Evolutionary conservation across 2,113 vertebrate genomes (phyloP), one percentile per base, ranked within the genome.

Genomic region (Otis tarda): DNA sequence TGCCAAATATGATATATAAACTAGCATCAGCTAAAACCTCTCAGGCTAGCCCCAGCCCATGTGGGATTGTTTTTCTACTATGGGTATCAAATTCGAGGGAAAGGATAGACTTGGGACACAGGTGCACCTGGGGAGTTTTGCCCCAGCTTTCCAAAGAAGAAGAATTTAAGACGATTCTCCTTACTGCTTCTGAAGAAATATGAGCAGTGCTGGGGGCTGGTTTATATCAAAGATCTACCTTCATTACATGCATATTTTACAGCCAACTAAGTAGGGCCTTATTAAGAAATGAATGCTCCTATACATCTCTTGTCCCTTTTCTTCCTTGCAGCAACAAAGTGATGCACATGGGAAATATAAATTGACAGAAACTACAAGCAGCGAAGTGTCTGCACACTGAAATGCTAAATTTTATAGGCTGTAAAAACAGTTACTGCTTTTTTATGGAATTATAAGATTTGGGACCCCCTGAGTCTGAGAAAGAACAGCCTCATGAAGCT

Each of bases 231-330:
- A 86, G 73, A 75, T 39, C 35, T 91, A 6, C 30, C 35, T 81
- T 80, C 64, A 39, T 9, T 78, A 12, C 5, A 12, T 73, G 74
- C 67, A 70, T 92, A 83, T 89, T 97, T 95, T 79, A 88, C 53
- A 63, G 49, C 6, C n/a, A 41, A 19, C 39, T 93, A 73, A 67
- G 49, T 53, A 67, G 52, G 37, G 30, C 16, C 47, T 92, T 95
- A 78, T 83, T 88, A 94, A 89, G 85, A 89, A 91, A 91, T 76
- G 49, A 77, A 88, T 90, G 68, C 31, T 49, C 23, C 20, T 67
- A 20, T 60, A 63, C 57, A 76, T 83, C 31, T 82, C 45, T 68
- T 85, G 18, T 39, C 27, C 28, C 6, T 92, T 90, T 75, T 91
- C 88, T 92, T 67, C 35, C 25, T 95, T 88, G 16, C 92, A 83